Conservation (phyloP, 2,113 vertebrate species). For the Malurus cyaneus region DNA sequence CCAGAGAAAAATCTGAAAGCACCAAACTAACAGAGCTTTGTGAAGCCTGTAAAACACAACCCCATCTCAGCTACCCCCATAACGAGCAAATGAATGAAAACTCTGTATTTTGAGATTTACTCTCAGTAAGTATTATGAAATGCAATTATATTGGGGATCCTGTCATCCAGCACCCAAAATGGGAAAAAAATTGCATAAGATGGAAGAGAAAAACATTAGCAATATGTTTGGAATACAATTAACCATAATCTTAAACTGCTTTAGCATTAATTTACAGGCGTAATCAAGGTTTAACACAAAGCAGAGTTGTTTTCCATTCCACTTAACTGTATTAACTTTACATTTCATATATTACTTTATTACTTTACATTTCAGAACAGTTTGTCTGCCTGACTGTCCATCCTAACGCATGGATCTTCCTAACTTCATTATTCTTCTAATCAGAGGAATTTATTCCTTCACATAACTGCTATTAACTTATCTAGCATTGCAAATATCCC, state of each 20-base stretch:
- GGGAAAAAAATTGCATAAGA: neutral
- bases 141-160: neutral
- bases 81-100: neutral
- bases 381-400: constrained; percentile 37
- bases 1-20: neutral
- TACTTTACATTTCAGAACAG: constrained; percentile 4
- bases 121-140: neutral
- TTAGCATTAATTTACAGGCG: constrained; percentile 22
- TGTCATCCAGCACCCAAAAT: neutral
- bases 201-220: neutral
- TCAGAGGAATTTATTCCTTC: constrained; percentile 25
- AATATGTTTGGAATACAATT: constrained; percentile 11
- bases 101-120: neutral
- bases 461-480: neutral
- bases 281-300: constrained; percentile 15
- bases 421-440: constrained; percentile 30
- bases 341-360: constrained; percentile 42
- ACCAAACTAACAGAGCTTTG: neutral
- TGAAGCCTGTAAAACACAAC: neutral
- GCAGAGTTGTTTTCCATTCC: constrained; percentile 11
- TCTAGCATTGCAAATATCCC: neutral
- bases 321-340: constrained; percentile 42
- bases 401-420: neutral
- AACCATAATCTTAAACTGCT: neutral
- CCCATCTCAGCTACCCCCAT: neutral